A percentile compares a stretch with the other conserved stretches of the same genome.
Conservation (phyloP, 2,888 invertebrate species). For the Scrobipalpa costella region DNA sequence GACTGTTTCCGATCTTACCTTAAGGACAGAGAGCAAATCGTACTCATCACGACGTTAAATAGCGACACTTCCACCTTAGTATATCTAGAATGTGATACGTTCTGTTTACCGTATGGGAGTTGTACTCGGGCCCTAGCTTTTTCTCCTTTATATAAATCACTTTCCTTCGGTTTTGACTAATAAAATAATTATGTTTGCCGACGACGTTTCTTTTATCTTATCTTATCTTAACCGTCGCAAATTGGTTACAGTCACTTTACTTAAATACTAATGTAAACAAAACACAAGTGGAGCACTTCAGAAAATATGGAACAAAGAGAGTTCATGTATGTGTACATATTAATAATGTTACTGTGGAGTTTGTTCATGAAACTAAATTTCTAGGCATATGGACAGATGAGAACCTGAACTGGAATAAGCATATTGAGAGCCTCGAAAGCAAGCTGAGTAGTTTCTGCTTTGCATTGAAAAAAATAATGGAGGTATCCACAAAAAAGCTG, state of each 20-base stretch:
- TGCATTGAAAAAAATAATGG: neutral
- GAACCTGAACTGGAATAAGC: neutral
- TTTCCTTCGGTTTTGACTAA: neutral
- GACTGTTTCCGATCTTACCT: neutral
- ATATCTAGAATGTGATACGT: neutral
- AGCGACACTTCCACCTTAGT: neutral
- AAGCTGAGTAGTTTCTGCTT: conserved; percentile 5
- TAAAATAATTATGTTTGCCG: neutral
- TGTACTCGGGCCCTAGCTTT: neutral
- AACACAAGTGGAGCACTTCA: neutral
- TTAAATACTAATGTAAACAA: neutral
- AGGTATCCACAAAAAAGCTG: neutral
- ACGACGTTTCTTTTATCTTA: neutral
- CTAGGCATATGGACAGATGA: neutral
- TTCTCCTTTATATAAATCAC: neutral
- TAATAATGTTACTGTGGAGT: neutral
- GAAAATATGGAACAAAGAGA: neutral
- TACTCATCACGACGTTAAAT: neutral
- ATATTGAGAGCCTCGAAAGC: neutral
- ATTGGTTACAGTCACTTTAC: neutral
- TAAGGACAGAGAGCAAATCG: neutral
- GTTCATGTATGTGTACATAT: neutral
- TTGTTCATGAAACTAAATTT: neutral
- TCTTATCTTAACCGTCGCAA: neutral
- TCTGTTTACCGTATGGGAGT: neutral